Conservation (phyloP, 2,888 invertebrate species). For the Zaprionus bogoriensis region DNA sequence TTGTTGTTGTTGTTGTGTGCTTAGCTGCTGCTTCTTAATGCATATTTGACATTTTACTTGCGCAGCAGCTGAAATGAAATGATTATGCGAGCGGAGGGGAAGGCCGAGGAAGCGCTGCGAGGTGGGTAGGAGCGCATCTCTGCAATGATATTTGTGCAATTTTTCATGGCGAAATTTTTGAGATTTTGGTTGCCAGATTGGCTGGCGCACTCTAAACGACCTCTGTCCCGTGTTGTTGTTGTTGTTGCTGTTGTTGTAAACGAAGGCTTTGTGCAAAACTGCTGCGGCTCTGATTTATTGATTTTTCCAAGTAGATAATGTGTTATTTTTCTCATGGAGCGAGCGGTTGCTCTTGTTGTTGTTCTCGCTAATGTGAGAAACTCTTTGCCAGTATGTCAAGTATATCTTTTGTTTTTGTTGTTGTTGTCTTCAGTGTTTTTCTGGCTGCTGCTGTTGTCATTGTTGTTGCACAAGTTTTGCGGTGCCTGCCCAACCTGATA, state of each 20-base stretch:
- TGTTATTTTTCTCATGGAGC: constrained; percentile 80
- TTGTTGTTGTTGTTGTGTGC: constrained; percentile 20
- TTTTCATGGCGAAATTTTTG: constrained; percentile 73
- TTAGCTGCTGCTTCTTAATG: constrained; percentile 45
- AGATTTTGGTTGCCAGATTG: constrained; percentile 58
- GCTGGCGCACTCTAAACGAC: constrained; percentile 51
- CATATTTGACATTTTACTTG: constrained; percentile 76
- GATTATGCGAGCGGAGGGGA: not conserved
- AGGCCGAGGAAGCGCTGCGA: not conserved
- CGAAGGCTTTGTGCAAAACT: constrained; percentile 53
- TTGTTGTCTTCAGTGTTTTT: constrained; percentile 12
- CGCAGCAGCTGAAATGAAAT: constrained; percentile 39
- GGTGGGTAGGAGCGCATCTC: constrained; percentile 27
- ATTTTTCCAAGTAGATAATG: constrained; percentile 79
- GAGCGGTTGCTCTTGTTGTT: constrained; percentile 30
- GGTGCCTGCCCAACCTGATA: constrained; percentile 10
- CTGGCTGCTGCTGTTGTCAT: constrained; percentile 2
- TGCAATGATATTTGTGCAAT: constrained; percentile 65
- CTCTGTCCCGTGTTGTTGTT: constrained; percentile 21
- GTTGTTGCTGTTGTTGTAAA: constrained; percentile 17
- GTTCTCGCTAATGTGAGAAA: constrained; percentile 68
- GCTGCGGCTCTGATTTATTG: constrained; percentile 67
- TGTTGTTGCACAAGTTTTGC: constrained; percentile 57
- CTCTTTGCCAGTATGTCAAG: constrained; percentile 62
- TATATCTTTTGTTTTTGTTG: constrained; percentile 48